phyloP scores from a whole-genome alignment of 2,113 vertebrate genomes.

The Psittacula cyanocephala region DNA sequence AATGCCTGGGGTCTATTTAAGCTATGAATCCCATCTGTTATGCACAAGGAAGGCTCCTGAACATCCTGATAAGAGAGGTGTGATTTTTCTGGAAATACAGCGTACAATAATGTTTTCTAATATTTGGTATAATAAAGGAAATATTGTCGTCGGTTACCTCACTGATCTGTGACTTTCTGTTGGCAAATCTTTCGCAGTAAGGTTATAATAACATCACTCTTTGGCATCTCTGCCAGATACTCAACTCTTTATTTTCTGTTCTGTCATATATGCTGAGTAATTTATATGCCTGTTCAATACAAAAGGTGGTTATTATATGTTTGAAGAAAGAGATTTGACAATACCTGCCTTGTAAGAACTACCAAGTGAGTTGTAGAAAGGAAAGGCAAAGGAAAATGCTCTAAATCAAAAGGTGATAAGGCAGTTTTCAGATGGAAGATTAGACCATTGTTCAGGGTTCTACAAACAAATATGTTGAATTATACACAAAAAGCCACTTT shows the following conservation, averaged over 20 bases:
- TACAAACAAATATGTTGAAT: slow-evolving; percentile 42
- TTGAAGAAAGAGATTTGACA: slow-evolving; percentile 61
- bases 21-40: background rate
- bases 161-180: slow-evolving; percentile 7
- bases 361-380: background rate
- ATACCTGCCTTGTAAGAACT: slow-evolving; percentile 55
- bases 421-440: slow-evolving; percentile 49
- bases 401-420: slow-evolving; percentile 53
- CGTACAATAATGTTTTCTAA: background rate
- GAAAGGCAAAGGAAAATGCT: slow-evolving; percentile 24
- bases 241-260: slow-evolving; percentile 57
- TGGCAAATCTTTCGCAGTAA: slow-evolving; percentile 37
- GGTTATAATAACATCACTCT: slow-evolving; percentile 57
- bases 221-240: slow-evolving; percentile 37
- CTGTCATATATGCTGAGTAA: slow-evolving; percentile 61
- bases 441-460: slow-evolving; percentile 20
- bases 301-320: slow-evolving; percentile 65
- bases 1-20: background rate
- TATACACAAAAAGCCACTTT: slow-evolving; percentile 46
- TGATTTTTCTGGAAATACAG: background rate
- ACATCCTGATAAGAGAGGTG: background rate
- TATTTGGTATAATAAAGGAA: background rate
- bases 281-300: slow-evolving; percentile 38
- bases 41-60: background rate
- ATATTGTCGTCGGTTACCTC: background rate